These are phyloP conservation scores for Graphium colonna DNA, from an alignment of 2,888 invertebrate species.

Conservation along the genomic window DNA sequence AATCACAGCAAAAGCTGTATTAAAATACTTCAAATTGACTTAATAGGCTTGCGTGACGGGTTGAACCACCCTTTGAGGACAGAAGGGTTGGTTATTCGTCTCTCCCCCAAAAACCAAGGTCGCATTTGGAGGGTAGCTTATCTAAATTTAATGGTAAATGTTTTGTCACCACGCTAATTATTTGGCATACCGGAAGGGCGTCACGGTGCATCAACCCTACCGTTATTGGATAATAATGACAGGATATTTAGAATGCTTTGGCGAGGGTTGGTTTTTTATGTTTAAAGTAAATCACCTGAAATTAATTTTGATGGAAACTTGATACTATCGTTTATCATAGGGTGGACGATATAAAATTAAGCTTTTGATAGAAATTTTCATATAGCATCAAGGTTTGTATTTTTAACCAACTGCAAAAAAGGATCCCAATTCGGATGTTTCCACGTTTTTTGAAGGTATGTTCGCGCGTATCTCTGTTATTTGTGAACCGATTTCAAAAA, in stretches of 20 bases:
- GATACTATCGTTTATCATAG: background rate
- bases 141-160: conserved; percentile 10
- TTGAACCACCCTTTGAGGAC: conserved; percentile 26
- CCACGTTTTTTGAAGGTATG: too few relatives aligned
- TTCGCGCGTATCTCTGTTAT: too few relatives aligned
- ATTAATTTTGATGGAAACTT: background rate
- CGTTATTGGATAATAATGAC: background rate
- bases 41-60: conserved; percentile 34
- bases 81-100: conserved; percentile 33
- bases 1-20: conserved; percentile 41
- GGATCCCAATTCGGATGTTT: too few relatives aligned
- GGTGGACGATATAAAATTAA: background rate
- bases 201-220: background rate
- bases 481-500: too few relatives aligned
- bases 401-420: too few relatives aligned
- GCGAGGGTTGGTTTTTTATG: background rate
- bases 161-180: conserved; percentile 19
- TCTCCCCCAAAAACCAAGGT: conserved; percentile 27
- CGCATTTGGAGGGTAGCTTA: conserved; percentile 11
- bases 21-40: conserved; percentile 39
- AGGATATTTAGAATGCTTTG: background rate
- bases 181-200: background rate
- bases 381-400: too few relatives aligned
- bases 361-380: too few relatives aligned
- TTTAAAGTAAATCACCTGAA: background rate